These are phyloP conservation scores for Burhinus bistriatus DNA, from an alignment of 2,113 vertebrate genomes.

Conservation along the genomic window DNA sequence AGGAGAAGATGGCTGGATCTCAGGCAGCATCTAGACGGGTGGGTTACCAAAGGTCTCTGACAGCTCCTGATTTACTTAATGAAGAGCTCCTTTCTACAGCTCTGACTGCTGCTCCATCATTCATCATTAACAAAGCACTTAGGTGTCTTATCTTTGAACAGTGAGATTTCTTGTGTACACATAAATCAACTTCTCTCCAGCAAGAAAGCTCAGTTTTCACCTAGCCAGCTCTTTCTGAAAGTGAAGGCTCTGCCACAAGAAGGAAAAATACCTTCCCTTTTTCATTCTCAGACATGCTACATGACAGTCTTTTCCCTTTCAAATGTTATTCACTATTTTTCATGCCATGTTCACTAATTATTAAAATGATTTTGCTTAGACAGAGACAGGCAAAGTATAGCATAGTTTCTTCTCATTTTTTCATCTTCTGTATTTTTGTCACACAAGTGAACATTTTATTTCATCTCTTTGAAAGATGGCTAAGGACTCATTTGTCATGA, in stretches of 20 bases:
- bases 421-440: not conserved
- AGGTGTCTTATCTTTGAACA: not conserved
- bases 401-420: not conserved
- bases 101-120: not conserved
- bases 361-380: conserved; percentile 5
- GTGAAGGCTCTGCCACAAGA: not conserved
- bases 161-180: not conserved
- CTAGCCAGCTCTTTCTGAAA: not conserved
- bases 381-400: not conserved
- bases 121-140: conserved; percentile 7
- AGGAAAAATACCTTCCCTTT: not conserved
- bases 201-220: not conserved
- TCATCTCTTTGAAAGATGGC: not conserved
- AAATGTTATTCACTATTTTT: not conserved
- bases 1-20: not conserved
- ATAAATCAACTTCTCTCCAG: conserved; percentile 7
- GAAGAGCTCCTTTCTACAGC: not conserved
- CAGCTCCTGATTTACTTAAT: not conserved
- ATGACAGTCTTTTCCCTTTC: not conserved
- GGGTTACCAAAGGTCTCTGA: not conserved
- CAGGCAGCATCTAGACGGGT: not conserved
- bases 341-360: conserved; percentile 4
- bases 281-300: not conserved
- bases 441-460: not conserved
- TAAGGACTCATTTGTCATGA: not conserved